Evolutionary conservation across 30 jellyfish, hydroid and myxozoan species (phyloP), one percentile per base, ranked within the genome.

Genomic region (Aurelia aurita): DNA sequence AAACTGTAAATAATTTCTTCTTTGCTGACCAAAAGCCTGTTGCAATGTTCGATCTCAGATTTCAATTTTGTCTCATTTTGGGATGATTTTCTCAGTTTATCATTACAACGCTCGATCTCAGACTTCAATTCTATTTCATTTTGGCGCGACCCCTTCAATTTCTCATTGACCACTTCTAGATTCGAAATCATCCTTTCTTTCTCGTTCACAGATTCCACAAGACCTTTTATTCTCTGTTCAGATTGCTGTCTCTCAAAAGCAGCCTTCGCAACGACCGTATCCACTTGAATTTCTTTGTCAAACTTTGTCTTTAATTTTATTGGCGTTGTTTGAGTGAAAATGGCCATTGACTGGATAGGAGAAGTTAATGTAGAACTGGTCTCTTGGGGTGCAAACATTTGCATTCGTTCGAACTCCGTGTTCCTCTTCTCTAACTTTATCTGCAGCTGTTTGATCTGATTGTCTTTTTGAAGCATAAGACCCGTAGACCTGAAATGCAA

Each of bases 301-400:
- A 46, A 44, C 39, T 9, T 49, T 14, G 53, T 10, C 9, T 16
- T 71, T 1, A 35, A 46, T 18, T 82, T 82, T 7, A 21, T 35
- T 46, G 93, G 93, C 1, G 93, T 83, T 3, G 93, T 83, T 32
- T 83, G 93, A 32, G 93, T 83, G 86, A 83, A 70, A 3, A n/a
- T 26, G 14, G 49, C 69, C 8, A 60, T 58, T 5, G 93, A 68
- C 47, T 51, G 83, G 16, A 71, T 35, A 22, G 93, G 93, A 1
- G 93, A 83, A 3, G 72, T 19, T 44, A 71, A 49, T 11, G 86
- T 64, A 7, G 93, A 83, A 60, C 93, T 83, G 25, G 93, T 83
- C 58, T 58, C 93, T 55, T 70, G 85, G 6, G 93, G 93, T 10
- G 81, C 93, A 71, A 83, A 83, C 46, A n/a, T 10, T 25, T 83